phyloP scores from a whole-genome alignment of 1,140 invertebrate species.

The Nymphalis io region DNA sequence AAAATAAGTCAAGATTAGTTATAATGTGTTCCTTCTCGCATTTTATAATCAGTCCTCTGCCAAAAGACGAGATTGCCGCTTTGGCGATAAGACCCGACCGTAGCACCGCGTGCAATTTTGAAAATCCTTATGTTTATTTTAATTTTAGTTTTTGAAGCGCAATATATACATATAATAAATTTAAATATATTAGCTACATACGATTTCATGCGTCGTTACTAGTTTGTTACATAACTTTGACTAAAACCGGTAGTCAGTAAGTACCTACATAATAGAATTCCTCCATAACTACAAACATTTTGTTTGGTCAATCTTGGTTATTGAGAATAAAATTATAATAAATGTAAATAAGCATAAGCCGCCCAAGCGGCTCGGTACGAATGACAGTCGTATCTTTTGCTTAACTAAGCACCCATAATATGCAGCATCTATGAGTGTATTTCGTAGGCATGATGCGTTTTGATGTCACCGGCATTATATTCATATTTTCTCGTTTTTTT shows the following conservation, averaged over 20 bases:
- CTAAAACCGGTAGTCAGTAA: neutral
- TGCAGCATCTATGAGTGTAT: neutral
- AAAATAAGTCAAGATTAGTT: too few species aligned
- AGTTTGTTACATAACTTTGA: too few species aligned
- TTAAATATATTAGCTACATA: too few species aligned
- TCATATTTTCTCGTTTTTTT: neutral
- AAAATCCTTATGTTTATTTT: too few species aligned
- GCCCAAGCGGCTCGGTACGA: neutral
- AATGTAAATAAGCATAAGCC: slow-evolving; percentile 2
- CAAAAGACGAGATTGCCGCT: too few species aligned
- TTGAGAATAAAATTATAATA: slow-evolving; percentile 17
- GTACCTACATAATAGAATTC: neutral
- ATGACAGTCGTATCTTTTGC: slow-evolving; percentile 5
- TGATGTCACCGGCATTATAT: neutral
- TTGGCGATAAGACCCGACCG: too few species aligned
- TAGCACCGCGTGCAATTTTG: too few species aligned
- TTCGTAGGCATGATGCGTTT: neutral
- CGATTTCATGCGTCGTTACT: too few species aligned
- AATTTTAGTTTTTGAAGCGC: too few species aligned
- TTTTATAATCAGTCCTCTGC: too few species aligned
- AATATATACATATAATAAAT: too few species aligned
- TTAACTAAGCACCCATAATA: slow-evolving; percentile 5
- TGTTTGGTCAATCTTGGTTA: slow-evolving; percentile 10
- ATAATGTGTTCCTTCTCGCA: too few species aligned
- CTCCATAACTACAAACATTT: slow-evolving; percentile 1